These are phyloP conservation scores for Tragelaphus strepsiceros DNA, from an alignment of 2,113 vertebrate genomes.

Conservation along the genomic window DNA sequence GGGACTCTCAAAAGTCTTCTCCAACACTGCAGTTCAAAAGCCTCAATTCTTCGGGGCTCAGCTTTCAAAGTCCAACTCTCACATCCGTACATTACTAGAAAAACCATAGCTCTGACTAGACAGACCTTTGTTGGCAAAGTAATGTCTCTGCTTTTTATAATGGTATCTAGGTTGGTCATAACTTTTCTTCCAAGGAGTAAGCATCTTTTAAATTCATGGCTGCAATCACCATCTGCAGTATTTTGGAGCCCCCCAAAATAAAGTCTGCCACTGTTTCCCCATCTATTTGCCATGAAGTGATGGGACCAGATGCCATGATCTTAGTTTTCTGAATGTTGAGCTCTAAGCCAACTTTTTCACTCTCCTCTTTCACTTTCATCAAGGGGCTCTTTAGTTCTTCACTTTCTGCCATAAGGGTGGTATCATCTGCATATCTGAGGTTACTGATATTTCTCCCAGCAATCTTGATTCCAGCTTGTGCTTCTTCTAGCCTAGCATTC, in stretches of 20 bases:
- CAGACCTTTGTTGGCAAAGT: not conserved
- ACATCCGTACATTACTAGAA: not conserved
- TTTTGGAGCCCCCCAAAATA: rapidly evolving
- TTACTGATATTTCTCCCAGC: not conserved
- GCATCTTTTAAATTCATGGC: not conserved
- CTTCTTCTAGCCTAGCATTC: not conserved
- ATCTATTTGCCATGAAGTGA: not conserved
- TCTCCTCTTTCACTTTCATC: not conserved
- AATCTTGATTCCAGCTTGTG: not conserved
- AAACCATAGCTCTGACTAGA: too few species aligned
- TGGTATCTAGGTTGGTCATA: not conserved
- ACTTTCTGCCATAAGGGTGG: not conserved
- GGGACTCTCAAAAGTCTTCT: not conserved
- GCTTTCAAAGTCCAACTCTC: not conserved
- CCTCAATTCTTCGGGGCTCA: not conserved
- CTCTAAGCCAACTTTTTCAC: not conserved
- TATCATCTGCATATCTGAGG: not conserved
- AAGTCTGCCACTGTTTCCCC: not conserved
- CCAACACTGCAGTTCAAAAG: not conserved
- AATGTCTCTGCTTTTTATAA: not conserved
- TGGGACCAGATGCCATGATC: not conserved
- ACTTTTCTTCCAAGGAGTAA: not conserved
- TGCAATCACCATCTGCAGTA: not conserved
- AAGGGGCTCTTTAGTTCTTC: not conserved
- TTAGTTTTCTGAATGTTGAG: not conserved